Percentiles rank a stretch among this genome's conserved stretches.
Conservation (phyloP, 1,140 invertebrate genomes). For the Neodiprion virginianus region DNA sequence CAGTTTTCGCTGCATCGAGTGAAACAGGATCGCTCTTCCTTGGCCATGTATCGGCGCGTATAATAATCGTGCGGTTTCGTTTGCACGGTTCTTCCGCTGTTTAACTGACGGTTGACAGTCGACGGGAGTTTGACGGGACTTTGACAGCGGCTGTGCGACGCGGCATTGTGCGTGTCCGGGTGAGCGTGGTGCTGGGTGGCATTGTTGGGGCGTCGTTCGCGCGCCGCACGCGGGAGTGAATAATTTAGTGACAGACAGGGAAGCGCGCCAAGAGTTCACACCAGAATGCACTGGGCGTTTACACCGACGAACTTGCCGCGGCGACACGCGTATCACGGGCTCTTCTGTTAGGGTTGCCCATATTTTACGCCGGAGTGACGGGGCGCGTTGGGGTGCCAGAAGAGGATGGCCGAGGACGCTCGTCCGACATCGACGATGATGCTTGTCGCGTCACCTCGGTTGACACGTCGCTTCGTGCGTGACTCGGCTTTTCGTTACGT, state of each 20-base stretch:
- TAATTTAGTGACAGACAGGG: constrained; percentile 45
- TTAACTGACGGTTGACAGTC: constrained; percentile 51
- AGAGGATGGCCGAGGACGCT: no score
- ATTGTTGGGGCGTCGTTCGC: constrained; percentile 38
- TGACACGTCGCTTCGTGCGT: neutral
- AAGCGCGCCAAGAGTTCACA: constrained; percentile 10
- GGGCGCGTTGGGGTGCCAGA: neutral
- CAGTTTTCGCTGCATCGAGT: no score
- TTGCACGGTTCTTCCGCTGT: no score
- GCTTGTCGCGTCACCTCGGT: neutral
- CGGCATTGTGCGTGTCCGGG: constrained; percentile 48
- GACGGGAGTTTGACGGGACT: constrained; percentile 57
- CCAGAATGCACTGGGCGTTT: neutral
- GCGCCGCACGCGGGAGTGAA: constrained; percentile 36
- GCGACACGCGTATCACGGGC: constrained; percentile 1
- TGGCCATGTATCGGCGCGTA: no score
- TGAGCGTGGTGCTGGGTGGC: constrained; percentile 38
- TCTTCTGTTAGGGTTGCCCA: neutral
- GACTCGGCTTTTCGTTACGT: neutral
- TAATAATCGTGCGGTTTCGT: no score
- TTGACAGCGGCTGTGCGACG: constrained; percentile 45
- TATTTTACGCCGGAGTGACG: neutral
- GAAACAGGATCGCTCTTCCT: no score
- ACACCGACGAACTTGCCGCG: neutral
- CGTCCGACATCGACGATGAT: no score